Percentiles rank a stretch among this genome's conserved stretches.
Evolutionary conservation across 2,888 invertebrate genomes (phyloP).

Genomic region (Eledone cirrhosa): DNA sequence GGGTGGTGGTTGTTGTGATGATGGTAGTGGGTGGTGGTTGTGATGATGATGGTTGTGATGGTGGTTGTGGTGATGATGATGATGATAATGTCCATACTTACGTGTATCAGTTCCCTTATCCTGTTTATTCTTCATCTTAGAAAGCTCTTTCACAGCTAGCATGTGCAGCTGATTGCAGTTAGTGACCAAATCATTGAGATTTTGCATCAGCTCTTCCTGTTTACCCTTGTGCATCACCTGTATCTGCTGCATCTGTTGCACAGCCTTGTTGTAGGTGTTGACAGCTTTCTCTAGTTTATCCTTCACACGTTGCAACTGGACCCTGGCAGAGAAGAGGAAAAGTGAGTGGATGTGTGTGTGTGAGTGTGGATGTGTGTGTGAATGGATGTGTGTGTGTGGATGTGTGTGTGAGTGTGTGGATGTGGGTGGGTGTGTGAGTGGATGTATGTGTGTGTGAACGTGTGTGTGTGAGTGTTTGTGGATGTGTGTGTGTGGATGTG

Average conservation of each 20-base stretch:
- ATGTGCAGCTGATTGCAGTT: constrained; percentile 44
- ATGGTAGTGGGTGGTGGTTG: no score
- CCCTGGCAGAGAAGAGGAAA: constrained; percentile 38
- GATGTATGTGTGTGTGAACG: no score
- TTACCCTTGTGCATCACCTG: constrained; percentile 51
- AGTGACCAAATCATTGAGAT: constrained; percentile 43
- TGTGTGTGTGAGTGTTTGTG: no score
- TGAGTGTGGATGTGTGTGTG: no score
- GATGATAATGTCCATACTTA: no score
- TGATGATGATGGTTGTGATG: no score
- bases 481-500: no score
- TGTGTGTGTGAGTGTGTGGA: no score
- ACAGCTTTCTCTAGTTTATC: constrained; percentile 49
- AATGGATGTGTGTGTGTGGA: no score
- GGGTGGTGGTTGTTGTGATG: no score
- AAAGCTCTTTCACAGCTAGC: constrained; percentile 48
- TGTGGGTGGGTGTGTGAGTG: no score
- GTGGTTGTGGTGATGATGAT: no score
- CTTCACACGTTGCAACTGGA: constrained; percentile 48
- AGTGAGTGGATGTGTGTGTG: neutral
- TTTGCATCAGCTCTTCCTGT: constrained; percentile 51
- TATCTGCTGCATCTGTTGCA: constrained; percentile 49
- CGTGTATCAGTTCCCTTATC: constrained; percentile 41
- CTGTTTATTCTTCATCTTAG: constrained; percentile 44
- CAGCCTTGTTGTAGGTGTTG: constrained; percentile 46